A percentile compares a stretch with the other conserved stretches of the same genome.
Evolutionary conservation across 2,797 vertebrate genomes (phyloP).

Genomic region (Salarias fasciatus): DNA sequence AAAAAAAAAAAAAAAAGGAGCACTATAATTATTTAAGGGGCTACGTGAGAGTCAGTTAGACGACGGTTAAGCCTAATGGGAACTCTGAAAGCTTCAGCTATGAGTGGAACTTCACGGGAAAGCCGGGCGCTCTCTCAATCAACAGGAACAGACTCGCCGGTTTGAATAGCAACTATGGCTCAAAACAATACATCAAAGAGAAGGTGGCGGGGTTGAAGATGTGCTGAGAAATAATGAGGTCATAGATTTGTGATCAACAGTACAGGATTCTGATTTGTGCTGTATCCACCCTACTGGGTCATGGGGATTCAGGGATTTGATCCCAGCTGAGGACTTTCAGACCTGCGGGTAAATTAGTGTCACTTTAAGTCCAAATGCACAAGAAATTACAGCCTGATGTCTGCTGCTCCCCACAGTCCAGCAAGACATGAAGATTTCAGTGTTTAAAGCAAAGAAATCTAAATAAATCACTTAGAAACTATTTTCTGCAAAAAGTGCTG

Average conservation of each 20-base stretch:
- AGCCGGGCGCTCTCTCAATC: conserved; percentile 24
- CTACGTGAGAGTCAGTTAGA: conserved; percentile 20
- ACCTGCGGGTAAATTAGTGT: no score
- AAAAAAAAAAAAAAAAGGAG: neutral
- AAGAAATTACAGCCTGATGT: no score
- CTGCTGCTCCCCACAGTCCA: no score
- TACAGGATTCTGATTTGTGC: neutral
- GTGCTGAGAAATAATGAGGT: conserved; percentile 11
- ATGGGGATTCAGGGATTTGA: no score
- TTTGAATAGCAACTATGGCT: conserved; percentile 16
- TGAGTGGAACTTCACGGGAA: conserved; percentile 30
- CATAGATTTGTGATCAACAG: conserved; percentile 4
- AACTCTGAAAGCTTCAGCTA: conserved; percentile 30
- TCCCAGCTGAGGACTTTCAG: no score
- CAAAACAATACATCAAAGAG: conserved; percentile 11
- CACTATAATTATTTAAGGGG: conserved; percentile 1
- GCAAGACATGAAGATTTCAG: no score
- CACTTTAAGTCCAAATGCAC: no score
- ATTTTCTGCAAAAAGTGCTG: no score
- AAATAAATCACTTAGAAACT: no score
- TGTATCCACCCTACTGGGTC: no score
- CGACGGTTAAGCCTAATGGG: conserved; percentile 49
- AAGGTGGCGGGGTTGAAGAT: conserved; percentile 9
- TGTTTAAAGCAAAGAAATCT: no score
- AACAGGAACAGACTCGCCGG: conserved; percentile 37